Evolutionary conservation across 2,888 invertebrate species (phyloP).

Genomic region (Megastigmus dorsalis): DNA sequence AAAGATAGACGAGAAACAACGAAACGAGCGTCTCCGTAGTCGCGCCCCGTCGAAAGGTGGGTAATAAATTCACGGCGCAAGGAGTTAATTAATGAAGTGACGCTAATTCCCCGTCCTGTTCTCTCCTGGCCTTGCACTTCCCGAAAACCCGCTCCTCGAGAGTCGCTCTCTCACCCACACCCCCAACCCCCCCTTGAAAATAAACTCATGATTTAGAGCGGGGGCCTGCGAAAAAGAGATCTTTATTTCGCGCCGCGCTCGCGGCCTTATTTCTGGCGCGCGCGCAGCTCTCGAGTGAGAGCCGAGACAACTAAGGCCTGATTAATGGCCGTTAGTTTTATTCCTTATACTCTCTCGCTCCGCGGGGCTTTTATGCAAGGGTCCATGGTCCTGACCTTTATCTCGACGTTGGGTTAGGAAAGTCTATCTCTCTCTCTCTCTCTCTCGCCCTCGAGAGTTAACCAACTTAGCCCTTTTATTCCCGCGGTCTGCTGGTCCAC

Average conservation of each 20-base stretch:
- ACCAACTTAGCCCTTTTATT: conserved; percentile 19
- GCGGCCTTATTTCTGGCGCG: conserved; percentile 61
- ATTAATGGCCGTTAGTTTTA: conserved; percentile 72
- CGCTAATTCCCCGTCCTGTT: conserved; percentile 37
- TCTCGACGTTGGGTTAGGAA: conserved; percentile 55
- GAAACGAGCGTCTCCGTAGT: no score
- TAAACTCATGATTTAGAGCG: conserved; percentile 71
- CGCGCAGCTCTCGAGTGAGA: no score
- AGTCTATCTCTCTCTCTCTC: background rate
- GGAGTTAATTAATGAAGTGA: conserved; percentile 47
- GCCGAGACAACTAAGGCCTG: conserved; percentile 66
- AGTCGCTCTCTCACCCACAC: background rate
- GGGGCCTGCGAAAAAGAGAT: conserved; percentile 66
- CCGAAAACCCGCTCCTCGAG: background rate
- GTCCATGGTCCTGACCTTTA: conserved; percentile 64
- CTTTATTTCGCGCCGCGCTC: conserved; percentile 64
- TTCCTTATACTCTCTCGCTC: conserved; percentile 59
- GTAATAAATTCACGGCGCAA: conserved; percentile 49
- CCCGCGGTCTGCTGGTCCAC: background rate
- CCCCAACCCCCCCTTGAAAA: conserved; percentile 57
- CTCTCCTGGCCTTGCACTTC: background rate
- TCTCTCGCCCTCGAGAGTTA: background rate
- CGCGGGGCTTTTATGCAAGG: conserved; percentile 54
- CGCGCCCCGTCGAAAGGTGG: conserved; percentile 16
- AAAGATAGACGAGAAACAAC: background rate